These are phyloP conservation scores for Trinectes maculatus DNA, from an alignment of 2,113 vertebrate genomes.

Conservation along the genomic window DNA sequence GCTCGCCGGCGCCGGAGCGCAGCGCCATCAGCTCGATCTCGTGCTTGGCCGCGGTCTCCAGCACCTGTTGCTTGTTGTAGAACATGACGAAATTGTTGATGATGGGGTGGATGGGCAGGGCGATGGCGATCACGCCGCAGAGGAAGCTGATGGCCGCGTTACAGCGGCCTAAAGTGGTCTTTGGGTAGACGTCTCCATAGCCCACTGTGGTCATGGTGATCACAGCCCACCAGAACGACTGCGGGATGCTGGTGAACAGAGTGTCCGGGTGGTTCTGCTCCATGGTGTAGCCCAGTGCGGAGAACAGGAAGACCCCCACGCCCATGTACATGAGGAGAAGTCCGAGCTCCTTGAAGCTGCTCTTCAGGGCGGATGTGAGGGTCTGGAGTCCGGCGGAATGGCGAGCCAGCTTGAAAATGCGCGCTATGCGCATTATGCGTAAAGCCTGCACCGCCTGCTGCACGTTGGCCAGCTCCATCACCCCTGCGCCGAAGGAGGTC, in stretches of 20 bases:
- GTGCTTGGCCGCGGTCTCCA: slow-evolving; percentile 95
- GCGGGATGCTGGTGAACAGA: slow-evolving; percentile 97
- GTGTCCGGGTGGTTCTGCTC: slow-evolving; percentile 97
- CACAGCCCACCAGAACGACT: slow-evolving; percentile 99
- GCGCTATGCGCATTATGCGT: slow-evolving; percentile 94
- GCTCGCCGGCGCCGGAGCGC: slow-evolving; percentile 75
- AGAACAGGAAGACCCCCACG: slow-evolving; percentile 96
- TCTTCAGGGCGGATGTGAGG: slow-evolving; percentile 93
- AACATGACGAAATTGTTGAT: slow-evolving; percentile 98
- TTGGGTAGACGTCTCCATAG: slow-evolving; percentile 97
- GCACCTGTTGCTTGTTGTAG: slow-evolving; percentile 96
- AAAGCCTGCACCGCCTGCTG: slow-evolving; percentile 97
- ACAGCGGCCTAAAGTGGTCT: slow-evolving; percentile 94
- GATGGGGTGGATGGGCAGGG: slow-evolving; percentile 97
- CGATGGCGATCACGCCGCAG: slow-evolving; percentile 96
- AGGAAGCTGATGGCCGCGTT: slow-evolving; percentile 98
- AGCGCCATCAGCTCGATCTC: slow-evolving; percentile 95
- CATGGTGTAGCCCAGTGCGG: slow-evolving; percentile 96
- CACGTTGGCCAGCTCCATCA: slow-evolving; percentile 94
- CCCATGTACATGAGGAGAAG: slow-evolving; percentile 97
- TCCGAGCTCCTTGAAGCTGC: slow-evolving; percentile 95
- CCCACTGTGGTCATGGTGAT: slow-evolving; percentile 99
- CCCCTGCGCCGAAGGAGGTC: slow-evolving; percentile 88
- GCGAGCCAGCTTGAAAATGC: slow-evolving; percentile 96
- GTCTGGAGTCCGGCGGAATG: slow-evolving; percentile 96